Conservation (phyloP, 2,888 invertebrate genomes). For the Phengaris alcon region DNA sequence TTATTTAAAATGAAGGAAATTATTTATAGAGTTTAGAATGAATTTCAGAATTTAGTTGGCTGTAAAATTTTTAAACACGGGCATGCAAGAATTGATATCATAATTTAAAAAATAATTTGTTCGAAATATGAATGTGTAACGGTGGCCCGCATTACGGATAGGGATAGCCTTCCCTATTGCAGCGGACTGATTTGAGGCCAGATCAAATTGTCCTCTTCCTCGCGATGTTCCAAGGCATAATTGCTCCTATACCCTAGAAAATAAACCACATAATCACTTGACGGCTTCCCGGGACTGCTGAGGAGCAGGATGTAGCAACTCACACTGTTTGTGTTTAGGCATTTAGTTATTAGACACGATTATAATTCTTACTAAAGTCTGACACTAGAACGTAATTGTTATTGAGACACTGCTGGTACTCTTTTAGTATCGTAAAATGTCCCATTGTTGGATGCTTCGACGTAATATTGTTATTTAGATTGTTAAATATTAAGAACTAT, state of each 20-base stretch:
- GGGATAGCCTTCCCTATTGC: conserved; percentile 69
- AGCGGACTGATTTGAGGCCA: conserved; percentile 74
- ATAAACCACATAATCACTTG: conserved; percentile 58
- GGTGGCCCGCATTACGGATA: conserved; percentile 54
- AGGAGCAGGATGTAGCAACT: conserved; percentile 41
- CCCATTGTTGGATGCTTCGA: too few species aligned
- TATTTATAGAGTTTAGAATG: background rate
- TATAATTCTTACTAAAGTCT: conserved; percentile 3
- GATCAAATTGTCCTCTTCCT: conserved; percentile 74
- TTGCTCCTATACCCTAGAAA: conserved; percentile 56
- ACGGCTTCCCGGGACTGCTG: conserved; percentile 46
- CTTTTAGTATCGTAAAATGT: too few species aligned
- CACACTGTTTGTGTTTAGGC: conserved; percentile 8
- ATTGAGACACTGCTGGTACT: too few species aligned
- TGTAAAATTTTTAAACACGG: background rate
- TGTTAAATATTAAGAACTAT: too few species aligned
- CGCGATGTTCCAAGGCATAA: conserved; percentile 54
- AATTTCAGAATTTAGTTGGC: background rate
- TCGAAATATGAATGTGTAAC: conserved; percentile 30
- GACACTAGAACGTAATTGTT: background rate
- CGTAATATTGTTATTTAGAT: too few species aligned
- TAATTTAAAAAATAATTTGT: conserved; percentile 1
- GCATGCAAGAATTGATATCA: background rate
- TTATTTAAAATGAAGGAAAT: background rate
- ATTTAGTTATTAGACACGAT: background rate